phyloP scores from a whole-genome alignment of 92 coral and sea anemone genomes.

The Micromussa lordhowensis region DNA sequence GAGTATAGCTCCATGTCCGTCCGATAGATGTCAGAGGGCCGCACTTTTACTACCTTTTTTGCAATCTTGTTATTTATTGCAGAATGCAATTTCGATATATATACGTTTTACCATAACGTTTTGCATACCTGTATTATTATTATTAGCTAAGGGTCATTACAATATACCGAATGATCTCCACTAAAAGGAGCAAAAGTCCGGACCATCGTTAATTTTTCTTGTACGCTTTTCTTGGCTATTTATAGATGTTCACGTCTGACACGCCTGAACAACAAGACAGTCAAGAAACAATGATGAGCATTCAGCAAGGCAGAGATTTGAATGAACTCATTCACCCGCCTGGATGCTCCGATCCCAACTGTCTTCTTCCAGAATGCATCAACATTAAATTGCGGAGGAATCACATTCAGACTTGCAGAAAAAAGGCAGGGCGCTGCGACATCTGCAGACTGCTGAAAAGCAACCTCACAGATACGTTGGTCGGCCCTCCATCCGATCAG shows the following conservation, averaged over 20 bases:
- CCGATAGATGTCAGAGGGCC: no score
- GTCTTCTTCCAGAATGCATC: slow-evolving; percentile 35
- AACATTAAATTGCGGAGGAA: slow-evolving; percentile 18
- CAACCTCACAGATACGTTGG: background rate
- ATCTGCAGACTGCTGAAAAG: slow-evolving; percentile 20
- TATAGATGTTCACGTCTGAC: background rate
- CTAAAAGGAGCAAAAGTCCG: background rate
- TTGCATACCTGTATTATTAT: no score
- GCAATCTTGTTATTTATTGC: no score
- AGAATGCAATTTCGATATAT: no score
- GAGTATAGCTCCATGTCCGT: no score
- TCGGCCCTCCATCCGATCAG: background rate
- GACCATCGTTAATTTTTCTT: background rate
- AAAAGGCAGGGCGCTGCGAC: slow-evolving; percentile 12
- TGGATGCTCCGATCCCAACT: slow-evolving; percentile 44
- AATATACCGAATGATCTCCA: no score
- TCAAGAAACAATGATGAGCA: background rate
- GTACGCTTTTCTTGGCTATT: background rate
- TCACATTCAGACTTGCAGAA: slow-evolving; percentile 26
- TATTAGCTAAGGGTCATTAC: no score
- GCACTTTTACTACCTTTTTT: no score
- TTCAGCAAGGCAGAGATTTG: background rate
- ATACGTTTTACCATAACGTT: no score
- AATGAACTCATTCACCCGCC: slow-evolving; percentile 3
- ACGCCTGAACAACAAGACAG: background rate